These are phyloP conservation scores for Bujurquina vittata DNA, from an alignment of 2,113 vertebrate species.

Conservation along the genomic window DNA sequence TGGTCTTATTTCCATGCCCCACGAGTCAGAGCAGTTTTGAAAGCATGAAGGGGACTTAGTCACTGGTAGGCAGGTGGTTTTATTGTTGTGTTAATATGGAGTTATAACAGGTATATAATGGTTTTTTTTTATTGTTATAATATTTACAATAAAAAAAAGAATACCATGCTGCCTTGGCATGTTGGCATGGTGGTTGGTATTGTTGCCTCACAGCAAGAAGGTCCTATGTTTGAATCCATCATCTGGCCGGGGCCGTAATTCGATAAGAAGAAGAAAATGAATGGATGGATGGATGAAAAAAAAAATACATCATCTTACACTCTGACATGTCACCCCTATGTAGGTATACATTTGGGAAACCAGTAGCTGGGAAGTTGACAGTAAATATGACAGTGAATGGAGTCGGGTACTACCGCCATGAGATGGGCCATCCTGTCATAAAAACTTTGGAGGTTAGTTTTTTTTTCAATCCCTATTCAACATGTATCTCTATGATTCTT, in stretches of 20 bases:
- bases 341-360: slow-evolving; percentile 94
- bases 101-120: neutral
- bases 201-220: no score
- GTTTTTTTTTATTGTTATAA: neutral
- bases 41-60: neutral
- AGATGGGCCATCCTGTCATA: slow-evolving; percentile 89
- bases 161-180: no score
- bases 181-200: no score
- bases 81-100: neutral
- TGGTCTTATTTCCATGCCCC: neutral
- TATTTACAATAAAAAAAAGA: neutral
- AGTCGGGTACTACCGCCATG: slow-evolving; percentile 92
- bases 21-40: neutral
- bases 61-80: neutral
- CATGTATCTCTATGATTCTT: neutral
- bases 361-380: slow-evolving; percentile 86
- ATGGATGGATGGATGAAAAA: no score
- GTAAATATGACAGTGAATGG: slow-evolving; percentile 95
- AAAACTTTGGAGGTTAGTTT: slow-evolving; percentile 87
- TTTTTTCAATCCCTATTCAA: neutral
- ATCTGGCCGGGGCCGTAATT: no score
- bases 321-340: neutral
- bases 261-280: no score
- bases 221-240: no score
- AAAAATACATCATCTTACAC: neutral